A percentile compares a stretch with the other conserved stretches of the same genome.
These are phyloP conservation scores for Schrankia costaestrigalis DNA, from an alignment of 2,888 invertebrate species.

Conservation along the genomic window DNA sequence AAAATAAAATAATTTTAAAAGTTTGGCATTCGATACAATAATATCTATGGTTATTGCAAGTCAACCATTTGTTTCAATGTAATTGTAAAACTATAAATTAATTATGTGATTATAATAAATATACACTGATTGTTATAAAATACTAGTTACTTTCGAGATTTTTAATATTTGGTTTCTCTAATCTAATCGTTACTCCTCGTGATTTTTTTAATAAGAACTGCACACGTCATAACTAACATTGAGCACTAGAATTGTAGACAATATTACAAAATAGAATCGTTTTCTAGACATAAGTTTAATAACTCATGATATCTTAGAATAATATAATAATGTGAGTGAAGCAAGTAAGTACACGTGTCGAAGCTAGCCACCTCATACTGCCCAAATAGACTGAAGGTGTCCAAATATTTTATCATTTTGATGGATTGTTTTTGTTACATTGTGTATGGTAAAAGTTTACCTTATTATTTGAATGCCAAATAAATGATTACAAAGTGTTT, in stretches of 20 bases:
- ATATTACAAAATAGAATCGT: constrained; percentile 29
- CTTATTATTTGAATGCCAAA: constrained; percentile 79
- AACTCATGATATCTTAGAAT: constrained; percentile 31
- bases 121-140: too few species aligned
- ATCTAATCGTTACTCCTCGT: not conserved
- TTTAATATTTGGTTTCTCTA: too few species aligned
- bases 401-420: constrained; percentile 74
- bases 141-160: too few species aligned
- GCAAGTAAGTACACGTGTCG: constrained; percentile 29
- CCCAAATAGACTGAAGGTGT: constrained; percentile 77
- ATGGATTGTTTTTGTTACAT: constrained; percentile 73
- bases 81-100: too few species aligned
- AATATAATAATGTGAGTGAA: constrained; percentile 31
- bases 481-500: constrained; percentile 59
- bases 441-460: constrained; percentile 70
- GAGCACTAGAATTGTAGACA: constrained; percentile 30
- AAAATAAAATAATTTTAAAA: constrained; percentile 36
- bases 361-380: constrained; percentile 51
- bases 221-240: constrained; percentile 14
- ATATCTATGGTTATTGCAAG: constrained; percentile 28
- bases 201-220: not conserved
- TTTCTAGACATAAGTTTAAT: constrained; percentile 38
- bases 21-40: constrained; percentile 56
- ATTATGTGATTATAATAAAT: too few species aligned
- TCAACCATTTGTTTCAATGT: too few species aligned